Evolutionary conservation across 1,140 invertebrate genomes (phyloP), one percentile per base, ranked within the genome.

Genomic region (Caerostris extrusa): DNA sequence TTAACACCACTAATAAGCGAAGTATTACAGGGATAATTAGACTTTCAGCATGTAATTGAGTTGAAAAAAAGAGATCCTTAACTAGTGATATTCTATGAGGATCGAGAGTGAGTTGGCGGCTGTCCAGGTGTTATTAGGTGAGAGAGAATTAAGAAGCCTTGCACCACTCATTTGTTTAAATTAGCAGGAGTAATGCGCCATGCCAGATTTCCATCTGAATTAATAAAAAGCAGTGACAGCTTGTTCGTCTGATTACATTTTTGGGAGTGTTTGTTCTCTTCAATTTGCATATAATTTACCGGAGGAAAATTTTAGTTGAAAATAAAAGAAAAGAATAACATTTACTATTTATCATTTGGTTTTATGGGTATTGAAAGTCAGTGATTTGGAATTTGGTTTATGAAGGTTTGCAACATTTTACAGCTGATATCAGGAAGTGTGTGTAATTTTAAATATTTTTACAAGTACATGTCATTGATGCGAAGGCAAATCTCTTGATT

Each of bases 71-170:
- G 19, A 55, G 14, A 77, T 8, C n/a, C 34, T n/a, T 90, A 90
- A 90, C 60, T 90, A 90, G 77, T 90, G 88, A 77, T 77, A 90
- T 90, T 71, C 88, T 71, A 90, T 77, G 69, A 90, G 69, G 88
- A 71, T 71, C 85, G 50, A 64, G 85, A 87, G 55, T 90, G 71
- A 64, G 88, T 90, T 90, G 77, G 61, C 14, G 60, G 67, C n/a
- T 90, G 71, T 64, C 77, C 88, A 90, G 67, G 64, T 69, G 88
- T 61, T 64, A 90, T 90, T 90, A 90, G n/a, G 88, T 57, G 56
- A n/a, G n/a, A 64, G 64, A 87, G 60, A 87, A 87, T 87, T 87
- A 64, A 58, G 57, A 69, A 71, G 34, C 50, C 53, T n/a, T 50
- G 50, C 56, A 50, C n/a, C n/a, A 69, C 14, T 89, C 87, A 64